Conservation (phyloP, 1,140 invertebrate genomes). For the Orussus abietinus region DNA sequence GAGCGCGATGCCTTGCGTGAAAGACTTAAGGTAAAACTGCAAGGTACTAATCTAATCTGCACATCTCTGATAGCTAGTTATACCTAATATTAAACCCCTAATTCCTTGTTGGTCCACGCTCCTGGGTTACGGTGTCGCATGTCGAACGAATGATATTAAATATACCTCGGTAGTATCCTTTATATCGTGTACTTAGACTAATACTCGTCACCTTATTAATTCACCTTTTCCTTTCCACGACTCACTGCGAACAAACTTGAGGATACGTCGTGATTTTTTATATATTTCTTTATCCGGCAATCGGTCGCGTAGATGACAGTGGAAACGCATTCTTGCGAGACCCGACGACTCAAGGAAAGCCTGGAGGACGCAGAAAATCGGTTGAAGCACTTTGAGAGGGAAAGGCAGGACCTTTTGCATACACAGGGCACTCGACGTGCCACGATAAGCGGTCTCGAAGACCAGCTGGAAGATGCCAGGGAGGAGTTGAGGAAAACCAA, state of each 20-base stretch:
- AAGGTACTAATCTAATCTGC: constrained; percentile 11
- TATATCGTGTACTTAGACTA: no score
- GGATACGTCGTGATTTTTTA: no score
- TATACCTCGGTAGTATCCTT: no score
- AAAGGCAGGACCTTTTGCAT: constrained; percentile 45
- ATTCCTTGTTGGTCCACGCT: constrained; percentile 9
- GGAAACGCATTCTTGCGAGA: constrained; percentile 53
- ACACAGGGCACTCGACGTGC: constrained; percentile 40
- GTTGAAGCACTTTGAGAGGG: constrained; percentile 40
- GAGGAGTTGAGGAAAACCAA: constrained; percentile 41
- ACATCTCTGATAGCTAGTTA: no score
- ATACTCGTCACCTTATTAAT: no score
- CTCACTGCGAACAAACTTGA: no score
- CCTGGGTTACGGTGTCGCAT: no score
- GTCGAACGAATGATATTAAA: no score
- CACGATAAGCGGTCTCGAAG: constrained; percentile 41
- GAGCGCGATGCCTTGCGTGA: constrained; percentile 56
- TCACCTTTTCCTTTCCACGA: no score
- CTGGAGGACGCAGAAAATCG: constrained; percentile 38
- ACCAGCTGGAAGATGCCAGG: constrained; percentile 37
- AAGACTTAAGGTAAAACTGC: constrained; percentile 50
- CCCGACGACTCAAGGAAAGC: constrained; percentile 37
- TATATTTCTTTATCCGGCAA: no score
- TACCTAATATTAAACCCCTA: background rate
- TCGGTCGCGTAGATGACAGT: constrained; percentile 56